A percentile compares a stretch with the other conserved stretches of the same genome.
phyloP scores from a whole-genome alignment of 2,888 invertebrate species.

The Hyposoter didymator region DNA sequence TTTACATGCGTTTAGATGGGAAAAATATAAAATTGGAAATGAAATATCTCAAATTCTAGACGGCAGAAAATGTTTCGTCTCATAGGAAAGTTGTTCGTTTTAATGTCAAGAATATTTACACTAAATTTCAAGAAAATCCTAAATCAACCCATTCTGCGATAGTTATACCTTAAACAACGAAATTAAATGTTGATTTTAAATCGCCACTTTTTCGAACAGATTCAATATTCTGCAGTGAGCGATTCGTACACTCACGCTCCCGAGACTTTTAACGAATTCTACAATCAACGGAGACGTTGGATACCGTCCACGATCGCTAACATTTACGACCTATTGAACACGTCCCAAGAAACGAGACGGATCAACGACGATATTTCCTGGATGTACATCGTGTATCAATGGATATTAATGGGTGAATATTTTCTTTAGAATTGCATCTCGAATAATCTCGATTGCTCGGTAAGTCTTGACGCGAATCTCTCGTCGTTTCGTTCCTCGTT shows the following conservation, averaged over 20 bases:
- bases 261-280: slow-evolving; percentile 96
- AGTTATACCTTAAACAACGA: too few species aligned
- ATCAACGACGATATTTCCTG: slow-evolving; percentile 96
- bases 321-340: slow-evolving; percentile 93
- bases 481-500: neutral
- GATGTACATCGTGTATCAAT: slow-evolving; percentile 91
- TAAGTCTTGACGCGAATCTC: neutral
- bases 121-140: too few species aligned
- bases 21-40: too few species aligned
- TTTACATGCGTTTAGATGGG: too few species aligned
- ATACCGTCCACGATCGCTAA: slow-evolving; percentile 98
- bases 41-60: too few species aligned
- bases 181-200: too few species aligned
- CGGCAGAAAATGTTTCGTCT: too few species aligned
- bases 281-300: slow-evolving; percentile 97
- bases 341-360: slow-evolving; percentile 91
- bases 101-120: too few species aligned
- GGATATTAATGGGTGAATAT: slow-evolving; percentile 87
- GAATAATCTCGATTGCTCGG: neutral
- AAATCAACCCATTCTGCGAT: too few species aligned
- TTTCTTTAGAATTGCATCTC: neutral
- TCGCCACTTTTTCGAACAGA: slow-evolving; percentile 66
- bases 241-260: slow-evolving; percentile 98
- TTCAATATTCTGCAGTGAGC: slow-evolving; percentile 97
- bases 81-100: too few species aligned